These are phyloP conservation scores for Campaea margaritaria DNA, from an alignment of 2,888 invertebrate genomes.

Conservation along the genomic window DNA sequence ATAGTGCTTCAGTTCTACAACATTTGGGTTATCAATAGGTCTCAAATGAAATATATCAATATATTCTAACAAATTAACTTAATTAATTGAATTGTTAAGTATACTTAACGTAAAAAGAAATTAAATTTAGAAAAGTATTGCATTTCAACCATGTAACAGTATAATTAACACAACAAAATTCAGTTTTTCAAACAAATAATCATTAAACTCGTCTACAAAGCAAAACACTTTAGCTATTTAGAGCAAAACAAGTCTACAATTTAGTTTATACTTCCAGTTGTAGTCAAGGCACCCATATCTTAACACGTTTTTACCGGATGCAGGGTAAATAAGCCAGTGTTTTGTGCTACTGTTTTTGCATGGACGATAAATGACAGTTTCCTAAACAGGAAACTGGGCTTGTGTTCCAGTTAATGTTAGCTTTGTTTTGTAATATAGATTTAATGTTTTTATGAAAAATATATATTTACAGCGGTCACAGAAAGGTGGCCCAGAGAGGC, in stretches of 20 bases:
- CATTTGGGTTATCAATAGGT: no score
- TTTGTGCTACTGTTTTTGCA: constrained; percentile 64
- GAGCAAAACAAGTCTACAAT: constrained; percentile 10
- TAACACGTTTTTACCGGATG: constrained; percentile 52
- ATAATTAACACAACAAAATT: no score
- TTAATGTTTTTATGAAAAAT: neutral
- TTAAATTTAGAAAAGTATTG: no score
- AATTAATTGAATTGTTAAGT: no score
- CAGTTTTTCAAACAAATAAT: neutral
- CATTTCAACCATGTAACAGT: no score
- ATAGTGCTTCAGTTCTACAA: no score
- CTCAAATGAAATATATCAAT: no score
- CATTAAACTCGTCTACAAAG: neutral
- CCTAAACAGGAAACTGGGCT: constrained; percentile 54
- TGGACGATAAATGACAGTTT: constrained; percentile 66
- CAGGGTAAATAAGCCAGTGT: constrained; percentile 49
- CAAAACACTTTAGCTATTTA: constrained; percentile 10
- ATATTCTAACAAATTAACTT: no score
- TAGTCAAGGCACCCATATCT: constrained; percentile 43
- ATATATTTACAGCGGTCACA: neutral
- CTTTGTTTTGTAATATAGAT: neutral
- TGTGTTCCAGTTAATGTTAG: constrained; percentile 34
- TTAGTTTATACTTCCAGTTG: constrained; percentile 25
- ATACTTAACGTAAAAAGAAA: no score
- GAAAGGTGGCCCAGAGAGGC: no score